Conservation (phyloP, 2,888 invertebrate species). For the Pachydiplax longipennis region DNA sequence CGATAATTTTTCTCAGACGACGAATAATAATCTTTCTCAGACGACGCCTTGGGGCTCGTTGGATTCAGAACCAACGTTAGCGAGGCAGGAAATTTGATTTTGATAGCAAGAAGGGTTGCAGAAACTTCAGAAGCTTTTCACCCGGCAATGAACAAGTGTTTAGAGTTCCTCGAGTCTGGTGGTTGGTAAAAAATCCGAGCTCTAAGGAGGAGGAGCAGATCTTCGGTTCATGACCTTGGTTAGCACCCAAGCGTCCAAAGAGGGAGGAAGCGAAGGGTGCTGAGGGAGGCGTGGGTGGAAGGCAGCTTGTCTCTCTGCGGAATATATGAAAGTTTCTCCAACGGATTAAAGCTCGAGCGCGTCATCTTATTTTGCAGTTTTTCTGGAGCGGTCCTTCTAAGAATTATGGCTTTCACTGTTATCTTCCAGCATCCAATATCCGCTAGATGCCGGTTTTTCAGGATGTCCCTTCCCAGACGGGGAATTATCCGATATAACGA, state of each 20-base stretch:
- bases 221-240: constrained; percentile 26
- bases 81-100: neutral
- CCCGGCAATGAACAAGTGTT: constrained; percentile 29
- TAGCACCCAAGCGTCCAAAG: constrained; percentile 25
- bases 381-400: too few relatives aligned
- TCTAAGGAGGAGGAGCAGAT: neutral
- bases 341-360: neutral
- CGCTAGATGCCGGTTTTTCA: too few relatives aligned
- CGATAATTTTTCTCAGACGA: neutral
- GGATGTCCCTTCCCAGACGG: too few relatives aligned
- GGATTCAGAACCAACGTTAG: neutral
- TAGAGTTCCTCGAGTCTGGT: neutral
- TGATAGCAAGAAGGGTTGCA: neutral
- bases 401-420: too few relatives aligned
- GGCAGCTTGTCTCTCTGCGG: neutral
- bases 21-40: too few relatives aligned
- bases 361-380: too few relatives aligned
- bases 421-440: too few relatives aligned
- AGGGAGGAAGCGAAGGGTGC: neutral
- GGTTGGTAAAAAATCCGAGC: constrained; percentile 27
- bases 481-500: too few relatives aligned
- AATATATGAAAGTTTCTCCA: neutral
- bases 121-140: neutral
- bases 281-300: neutral
- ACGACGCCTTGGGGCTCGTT: neutral